Percentiles rank a stretch among this genome's conserved stretches.
Evolutionary conservation across 2,797 vertebrate genomes (phyloP).

Genomic region (Poecilia wingei): DNA sequence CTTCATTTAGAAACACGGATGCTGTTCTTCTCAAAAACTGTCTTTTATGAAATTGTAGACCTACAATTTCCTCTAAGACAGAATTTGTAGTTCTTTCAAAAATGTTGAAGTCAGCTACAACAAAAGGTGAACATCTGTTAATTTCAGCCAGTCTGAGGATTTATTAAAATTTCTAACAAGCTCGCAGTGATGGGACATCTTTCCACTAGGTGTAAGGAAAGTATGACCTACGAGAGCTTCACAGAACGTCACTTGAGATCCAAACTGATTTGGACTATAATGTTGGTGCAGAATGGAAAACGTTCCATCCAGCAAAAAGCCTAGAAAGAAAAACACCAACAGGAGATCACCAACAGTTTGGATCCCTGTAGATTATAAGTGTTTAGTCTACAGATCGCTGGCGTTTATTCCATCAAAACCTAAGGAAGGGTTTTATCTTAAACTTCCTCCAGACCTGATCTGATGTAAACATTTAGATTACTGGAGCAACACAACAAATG

Average conservation of each 20-base stretch:
- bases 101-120: neutral
- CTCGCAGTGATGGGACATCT: neutral
- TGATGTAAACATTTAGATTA: constrained; percentile 57
- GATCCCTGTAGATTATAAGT: constrained; percentile 11
- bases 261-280: neutral
- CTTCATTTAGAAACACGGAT: neutral
- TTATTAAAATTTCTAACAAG: neutral
- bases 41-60: neutral
- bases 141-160: neutral
- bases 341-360: neutral
- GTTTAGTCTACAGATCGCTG: constrained; percentile 3
- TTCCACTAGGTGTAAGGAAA: neutral
- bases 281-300: neutral
- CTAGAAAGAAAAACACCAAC: neutral
- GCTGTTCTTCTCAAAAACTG: neutral
- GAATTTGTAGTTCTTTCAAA: neutral
- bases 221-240: neutral
- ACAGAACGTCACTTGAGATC: neutral
- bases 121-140: neutral
- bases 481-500: constrained; percentile 27
- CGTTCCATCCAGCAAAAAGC: neutral
- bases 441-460: constrained; percentile 24
- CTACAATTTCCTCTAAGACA: neutral
- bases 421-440: neutral
- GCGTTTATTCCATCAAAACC: constrained; percentile 19